Evolutionary conservation across 2,888 invertebrate genomes (phyloP).

Genomic region (Synergus gifuensis): DNA sequence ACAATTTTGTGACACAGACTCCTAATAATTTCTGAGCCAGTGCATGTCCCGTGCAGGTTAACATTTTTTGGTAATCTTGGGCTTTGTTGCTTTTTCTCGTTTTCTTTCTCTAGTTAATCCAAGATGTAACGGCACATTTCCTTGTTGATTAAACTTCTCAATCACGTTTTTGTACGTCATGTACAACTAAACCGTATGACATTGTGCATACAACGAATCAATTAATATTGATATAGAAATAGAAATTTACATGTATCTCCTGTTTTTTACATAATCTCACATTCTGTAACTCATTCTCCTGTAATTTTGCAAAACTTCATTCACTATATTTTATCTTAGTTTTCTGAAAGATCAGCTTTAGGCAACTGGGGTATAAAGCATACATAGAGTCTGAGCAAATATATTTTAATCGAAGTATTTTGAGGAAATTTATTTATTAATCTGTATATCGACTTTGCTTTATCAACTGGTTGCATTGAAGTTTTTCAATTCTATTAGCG

Average conservation of each 20-base stretch:
- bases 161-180: slow-evolving; percentile 44
- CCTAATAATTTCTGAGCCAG: slow-evolving; percentile 32
- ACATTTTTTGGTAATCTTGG: slow-evolving; percentile 43
- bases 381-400: background rate
- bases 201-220: slow-evolving; percentile 50
- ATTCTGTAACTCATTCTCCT: slow-evolving; percentile 40
- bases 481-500: slow-evolving; percentile 39
- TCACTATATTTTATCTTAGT: background rate
- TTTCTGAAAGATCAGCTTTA: background rate
- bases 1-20: slow-evolving; percentile 10
- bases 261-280: slow-evolving; percentile 35
- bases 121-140: slow-evolving; percentile 33
- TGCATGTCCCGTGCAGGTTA: slow-evolving; percentile 42
- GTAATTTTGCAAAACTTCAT: slow-evolving; percentile 35
- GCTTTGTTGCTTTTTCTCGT: slow-evolving; percentile 35
- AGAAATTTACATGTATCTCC: slow-evolving; percentile 21
- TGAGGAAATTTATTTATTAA: background rate
- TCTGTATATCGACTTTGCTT: background rate
- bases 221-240: slow-evolving; percentile 40
- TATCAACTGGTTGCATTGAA: slow-evolving; percentile 29
- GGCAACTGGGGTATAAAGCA: slow-evolving; percentile 17
- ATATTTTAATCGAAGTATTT: background rate
- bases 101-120: slow-evolving; percentile 44
- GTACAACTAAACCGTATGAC: slow-evolving; percentile 52
- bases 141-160: slow-evolving; percentile 29